phyloP scores from a whole-genome alignment of 2,113 vertebrate genomes.

The Numenius arquata region DNA sequence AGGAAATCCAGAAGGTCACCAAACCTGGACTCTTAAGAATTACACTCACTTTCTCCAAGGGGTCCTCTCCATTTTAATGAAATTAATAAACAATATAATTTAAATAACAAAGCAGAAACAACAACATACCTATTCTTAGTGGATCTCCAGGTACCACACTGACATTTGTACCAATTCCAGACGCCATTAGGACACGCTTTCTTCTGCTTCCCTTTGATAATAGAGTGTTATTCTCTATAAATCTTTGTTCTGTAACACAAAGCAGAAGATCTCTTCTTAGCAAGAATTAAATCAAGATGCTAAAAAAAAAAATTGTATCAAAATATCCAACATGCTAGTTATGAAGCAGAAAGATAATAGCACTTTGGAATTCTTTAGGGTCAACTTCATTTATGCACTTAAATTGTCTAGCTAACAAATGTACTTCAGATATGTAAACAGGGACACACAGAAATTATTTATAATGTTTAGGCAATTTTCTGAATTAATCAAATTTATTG shows the following conservation, averaged over 20 bases:
- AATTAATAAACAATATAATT: not conserved
- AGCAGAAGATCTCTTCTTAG: not conserved
- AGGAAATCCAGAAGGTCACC: not conserved
- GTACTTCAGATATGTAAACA: not conserved
- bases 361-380: not conserved
- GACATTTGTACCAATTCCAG: conserved; percentile 69
- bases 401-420: not conserved
- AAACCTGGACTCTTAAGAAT: not conserved
- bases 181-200: conserved; percentile 78
- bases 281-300: not conserved
- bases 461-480: not conserved
- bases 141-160: conserved; percentile 72
- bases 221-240: not conserved
- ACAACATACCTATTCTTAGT: conserved; percentile 76
- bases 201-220: conserved; percentile 67
- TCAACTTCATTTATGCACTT: not conserved
- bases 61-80: not conserved
- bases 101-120: not conserved
- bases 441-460: not conserved
- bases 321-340: not conserved
- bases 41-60: not conserved
- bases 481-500: not conserved
- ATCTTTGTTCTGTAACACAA: conserved; percentile 38
- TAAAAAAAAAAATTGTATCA: not conserved
- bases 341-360: not conserved